A percentile compares a stretch with the other conserved stretches of the same genome.
phyloP scores from a whole-genome alignment of 2,888 invertebrate genomes.

The Conomelus anceps region DNA sequence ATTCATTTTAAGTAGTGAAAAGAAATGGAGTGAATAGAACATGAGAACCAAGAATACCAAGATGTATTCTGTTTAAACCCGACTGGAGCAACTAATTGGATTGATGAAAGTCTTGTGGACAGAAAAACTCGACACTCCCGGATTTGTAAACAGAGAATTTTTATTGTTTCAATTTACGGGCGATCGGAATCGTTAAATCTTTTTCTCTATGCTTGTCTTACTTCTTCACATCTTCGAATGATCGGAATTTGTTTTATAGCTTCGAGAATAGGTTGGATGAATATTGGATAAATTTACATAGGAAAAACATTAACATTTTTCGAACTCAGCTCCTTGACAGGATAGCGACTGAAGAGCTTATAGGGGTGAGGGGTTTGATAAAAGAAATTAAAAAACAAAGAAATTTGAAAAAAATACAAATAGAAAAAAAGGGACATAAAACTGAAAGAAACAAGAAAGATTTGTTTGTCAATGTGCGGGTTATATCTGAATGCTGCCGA shows the following conservation, averaged over 20 bases:
- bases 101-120: neutral
- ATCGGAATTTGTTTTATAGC: neutral
- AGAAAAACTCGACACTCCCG: neutral
- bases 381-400: neutral
- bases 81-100: neutral
- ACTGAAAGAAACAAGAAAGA: no score
- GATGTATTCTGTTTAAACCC: no score
- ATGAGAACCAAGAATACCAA: no score
- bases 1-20: no score
- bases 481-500: no score
- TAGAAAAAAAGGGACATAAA: no score
- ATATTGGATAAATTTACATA: neutral
- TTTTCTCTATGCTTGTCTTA: neutral
- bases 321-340: neutral
- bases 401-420: neutral
- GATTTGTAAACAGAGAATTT: neutral
- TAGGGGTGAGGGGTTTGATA: neutral
- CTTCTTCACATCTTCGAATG: neutral
- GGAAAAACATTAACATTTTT: neutral
- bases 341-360: no score
- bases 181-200: neutral
- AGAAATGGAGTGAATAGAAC: no score
- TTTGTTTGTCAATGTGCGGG: no score
- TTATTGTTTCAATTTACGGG: neutral
- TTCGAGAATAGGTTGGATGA: neutral